These are phyloP conservation scores for Scaptomyza pallida DNA, from an alignment of 1,140 invertebrate species.

Conservation along the genomic window DNA sequence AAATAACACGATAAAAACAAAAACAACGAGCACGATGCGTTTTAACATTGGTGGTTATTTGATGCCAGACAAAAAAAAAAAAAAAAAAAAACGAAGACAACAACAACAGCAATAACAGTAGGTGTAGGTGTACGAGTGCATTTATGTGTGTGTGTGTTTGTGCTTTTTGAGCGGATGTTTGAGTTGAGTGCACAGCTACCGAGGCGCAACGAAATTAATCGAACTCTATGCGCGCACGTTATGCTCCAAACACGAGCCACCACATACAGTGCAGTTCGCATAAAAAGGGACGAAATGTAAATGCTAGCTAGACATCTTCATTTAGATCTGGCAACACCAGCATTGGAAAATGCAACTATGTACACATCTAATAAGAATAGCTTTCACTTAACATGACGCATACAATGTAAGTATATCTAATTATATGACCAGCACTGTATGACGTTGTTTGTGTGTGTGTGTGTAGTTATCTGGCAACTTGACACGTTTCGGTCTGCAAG, in stretches of 20 bases:
- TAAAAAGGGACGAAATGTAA: background rate
- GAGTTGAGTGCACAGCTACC: slow-evolving; percentile 79
- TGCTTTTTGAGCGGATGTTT: slow-evolving; percentile 70
- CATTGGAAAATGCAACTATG: background rate
- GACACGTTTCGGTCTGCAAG: slow-evolving; percentile 76
- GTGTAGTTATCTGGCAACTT: slow-evolving; percentile 69
- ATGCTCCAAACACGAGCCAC: slow-evolving; percentile 53
- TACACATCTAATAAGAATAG: background rate
- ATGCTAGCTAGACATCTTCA: background rate
- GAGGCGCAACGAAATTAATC: slow-evolving; percentile 81
- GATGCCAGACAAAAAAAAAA: slow-evolving; percentile 21
- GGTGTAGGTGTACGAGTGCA: slow-evolving; percentile 26
- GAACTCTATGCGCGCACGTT: slow-evolving; percentile 62
- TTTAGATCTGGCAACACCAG: background rate
- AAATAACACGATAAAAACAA: background rate
- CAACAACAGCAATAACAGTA: slow-evolving; percentile 11
- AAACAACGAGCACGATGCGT: slow-evolving; percentile 10
- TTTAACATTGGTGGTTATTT: slow-evolving; percentile 28
- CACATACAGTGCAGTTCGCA: background rate
- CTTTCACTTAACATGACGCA: background rate
- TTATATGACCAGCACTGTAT: slow-evolving; percentile 2
- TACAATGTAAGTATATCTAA: slow-evolving; percentile 1
- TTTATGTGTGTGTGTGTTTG: slow-evolving; percentile 7
- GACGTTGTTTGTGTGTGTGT: slow-evolving; percentile 40
- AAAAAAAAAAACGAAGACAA: no score